A percentile compares a stretch with the other conserved stretches of the same genome.
phyloP scores from a whole-genome alignment of 1,140 invertebrate genomes.

The Gonatopus flavifemur region DNA sequence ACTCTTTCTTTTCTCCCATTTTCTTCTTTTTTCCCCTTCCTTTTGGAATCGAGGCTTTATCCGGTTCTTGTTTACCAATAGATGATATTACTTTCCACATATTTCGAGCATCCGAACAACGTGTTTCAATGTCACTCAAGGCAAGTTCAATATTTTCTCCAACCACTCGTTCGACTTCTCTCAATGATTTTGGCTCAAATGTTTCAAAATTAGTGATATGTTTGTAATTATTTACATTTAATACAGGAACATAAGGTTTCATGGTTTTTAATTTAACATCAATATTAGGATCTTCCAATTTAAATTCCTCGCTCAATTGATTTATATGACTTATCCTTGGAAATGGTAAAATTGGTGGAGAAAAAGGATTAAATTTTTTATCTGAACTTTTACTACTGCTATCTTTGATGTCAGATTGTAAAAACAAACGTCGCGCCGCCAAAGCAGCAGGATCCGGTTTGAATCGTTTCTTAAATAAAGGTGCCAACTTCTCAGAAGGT shows the following conservation, averaged over 20 bases:
- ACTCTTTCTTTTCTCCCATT: conserved; percentile 14
- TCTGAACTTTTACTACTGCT: conserved; percentile 21
- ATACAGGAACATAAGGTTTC: conserved; percentile 8
- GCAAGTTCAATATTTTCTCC: conserved; percentile 25
- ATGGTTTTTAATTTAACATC: conserved; percentile 2
- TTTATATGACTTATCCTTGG: conserved; percentile 48
- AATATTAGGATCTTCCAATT: background rate
- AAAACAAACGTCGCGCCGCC: conserved; percentile 37
- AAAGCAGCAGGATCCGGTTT: conserved; percentile 40
- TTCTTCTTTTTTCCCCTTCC: conserved; percentile 25
- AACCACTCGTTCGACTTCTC: background rate
- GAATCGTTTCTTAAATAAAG: conserved; percentile 49
- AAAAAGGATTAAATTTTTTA: conserved; percentile 7
- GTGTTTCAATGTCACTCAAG: conserved; percentile 37
- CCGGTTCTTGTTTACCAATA: conserved; percentile 15
- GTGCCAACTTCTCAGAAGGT: conserved; percentile 46
- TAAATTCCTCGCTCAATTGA: conserved; percentile 24
- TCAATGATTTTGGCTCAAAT: background rate
- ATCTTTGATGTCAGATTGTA: conserved; percentile 42
- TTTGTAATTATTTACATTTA: conserved; percentile 17
- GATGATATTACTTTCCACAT: conserved; percentile 41
- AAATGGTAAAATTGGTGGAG: conserved; percentile 33
- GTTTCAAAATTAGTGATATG: conserved; percentile 7
- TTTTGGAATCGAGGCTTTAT: conserved; percentile 21
- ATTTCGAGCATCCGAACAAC: conserved; percentile 26